Conservation (phyloP, 2,888 invertebrate species). For the Ceramica pisi region DNA sequence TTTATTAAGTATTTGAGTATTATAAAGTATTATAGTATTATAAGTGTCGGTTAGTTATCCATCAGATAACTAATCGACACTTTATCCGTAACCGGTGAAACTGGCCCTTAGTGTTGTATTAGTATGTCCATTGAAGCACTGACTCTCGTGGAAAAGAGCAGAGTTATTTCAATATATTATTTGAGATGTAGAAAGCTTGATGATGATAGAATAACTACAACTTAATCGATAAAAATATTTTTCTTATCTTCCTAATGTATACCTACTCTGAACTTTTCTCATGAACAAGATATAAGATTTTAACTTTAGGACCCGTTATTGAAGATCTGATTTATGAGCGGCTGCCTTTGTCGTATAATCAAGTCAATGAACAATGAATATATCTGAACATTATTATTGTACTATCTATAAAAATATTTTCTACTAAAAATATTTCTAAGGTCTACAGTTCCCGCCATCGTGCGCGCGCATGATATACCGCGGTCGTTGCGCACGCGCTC, state of each 20-base stretch:
- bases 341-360: too few relatives aligned
- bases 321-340: too few relatives aligned
- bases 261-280: too few relatives aligned
- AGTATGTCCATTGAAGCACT: not conserved
- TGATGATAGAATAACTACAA: not conserved
- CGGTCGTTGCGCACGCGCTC: conserved; percentile 34
- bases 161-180: too few relatives aligned
- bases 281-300: not conserved
- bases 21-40: too few relatives aligned
- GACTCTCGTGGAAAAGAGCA: not conserved
- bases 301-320: not conserved
- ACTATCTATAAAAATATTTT: not conserved
- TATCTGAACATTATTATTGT: too few relatives aligned
- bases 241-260: not conserved
- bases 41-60: too few relatives aligned
- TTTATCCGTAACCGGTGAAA: too few relatives aligned
- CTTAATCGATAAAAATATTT: not conserved
- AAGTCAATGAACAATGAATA: too few relatives aligned
- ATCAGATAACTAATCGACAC: too few relatives aligned
- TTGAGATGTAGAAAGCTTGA: not conserved
- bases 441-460: conserved; percentile 10
- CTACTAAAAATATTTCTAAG: conserved; percentile 6
- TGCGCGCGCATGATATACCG: conserved; percentile 43
- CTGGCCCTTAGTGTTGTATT: not conserved
- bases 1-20: too few relatives aligned